Percentiles rank a stretch among this genome's conserved stretches.
phyloP scores from a whole-genome alignment of 2,113 vertebrate species.

The Terrapene triunguis region DNA sequence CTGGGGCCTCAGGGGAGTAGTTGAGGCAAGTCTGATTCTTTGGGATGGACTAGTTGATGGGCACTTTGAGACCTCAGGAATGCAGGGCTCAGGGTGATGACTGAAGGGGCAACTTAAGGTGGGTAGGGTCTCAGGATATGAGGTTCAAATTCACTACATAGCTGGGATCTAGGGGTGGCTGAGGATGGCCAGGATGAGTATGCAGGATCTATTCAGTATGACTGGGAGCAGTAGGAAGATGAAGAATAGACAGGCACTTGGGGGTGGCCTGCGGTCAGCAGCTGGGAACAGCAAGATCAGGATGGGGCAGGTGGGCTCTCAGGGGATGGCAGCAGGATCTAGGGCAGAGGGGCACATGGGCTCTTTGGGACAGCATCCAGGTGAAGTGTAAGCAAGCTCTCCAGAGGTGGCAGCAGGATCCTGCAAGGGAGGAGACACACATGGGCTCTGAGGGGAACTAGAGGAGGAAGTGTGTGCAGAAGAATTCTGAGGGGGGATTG shows the following conservation, averaged over 20 bases:
- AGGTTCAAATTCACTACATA: background rate
- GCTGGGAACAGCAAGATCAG: background rate
- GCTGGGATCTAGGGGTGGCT: background rate
- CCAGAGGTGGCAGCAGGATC: background rate
- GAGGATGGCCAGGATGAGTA: background rate
- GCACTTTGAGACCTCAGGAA: background rate
- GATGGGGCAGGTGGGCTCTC: background rate
- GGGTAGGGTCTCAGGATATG: background rate
- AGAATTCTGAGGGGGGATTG: background rate
- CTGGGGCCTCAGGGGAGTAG: background rate
- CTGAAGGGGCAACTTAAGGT: background rate
- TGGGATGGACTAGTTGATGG: background rate
- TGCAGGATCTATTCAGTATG: too few species aligned
- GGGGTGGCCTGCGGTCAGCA: too few species aligned
- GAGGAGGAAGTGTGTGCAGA: background rate
- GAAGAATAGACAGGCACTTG: too few species aligned
- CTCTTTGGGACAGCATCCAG: too few species aligned
- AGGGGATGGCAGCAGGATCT: background rate
- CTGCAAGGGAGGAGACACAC: background rate
- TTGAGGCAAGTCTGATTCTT: background rate
- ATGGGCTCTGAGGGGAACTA: background rate
- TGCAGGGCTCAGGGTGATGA: background rate
- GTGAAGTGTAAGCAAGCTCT: too few species aligned
- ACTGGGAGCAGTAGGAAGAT: background rate
- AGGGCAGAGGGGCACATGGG: background rate